A percentile compares a stretch with the other conserved stretches of the same genome.
Evolutionary conservation across 1,140 invertebrate genomes (phyloP).

Genomic region (Caenorhabditis tropicalis): DNA sequence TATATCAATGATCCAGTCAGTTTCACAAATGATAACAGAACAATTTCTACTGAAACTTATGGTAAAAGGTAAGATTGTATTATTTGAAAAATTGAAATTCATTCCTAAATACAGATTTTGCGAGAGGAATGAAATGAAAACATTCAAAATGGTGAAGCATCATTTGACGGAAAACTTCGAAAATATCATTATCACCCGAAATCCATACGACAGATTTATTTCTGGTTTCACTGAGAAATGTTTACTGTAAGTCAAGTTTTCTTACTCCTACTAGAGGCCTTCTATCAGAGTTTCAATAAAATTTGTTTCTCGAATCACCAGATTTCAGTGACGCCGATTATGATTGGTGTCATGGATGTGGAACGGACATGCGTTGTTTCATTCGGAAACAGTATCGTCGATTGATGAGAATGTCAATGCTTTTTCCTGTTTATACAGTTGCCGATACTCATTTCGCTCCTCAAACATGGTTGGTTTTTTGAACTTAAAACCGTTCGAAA

Average conservation of each 20-base stretch:
- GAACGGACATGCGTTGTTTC: not conserved
- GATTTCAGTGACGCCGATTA: not conserved
- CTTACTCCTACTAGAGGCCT: no score
- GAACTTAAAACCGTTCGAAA: not conserved
- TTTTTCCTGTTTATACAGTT: not conserved
- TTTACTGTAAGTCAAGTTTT: not conserved
- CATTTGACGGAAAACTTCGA: not conserved
- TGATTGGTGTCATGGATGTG: not conserved
- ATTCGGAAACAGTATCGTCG: not conserved
- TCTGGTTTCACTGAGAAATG: not conserved
- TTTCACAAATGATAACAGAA: not conserved
- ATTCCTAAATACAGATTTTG: not conserved
- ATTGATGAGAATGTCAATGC: not conserved
- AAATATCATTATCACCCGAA: not conserved
- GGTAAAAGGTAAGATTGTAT: not conserved
- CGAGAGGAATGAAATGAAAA: not conserved
- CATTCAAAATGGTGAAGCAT: not conserved
- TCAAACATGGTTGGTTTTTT: not conserved
- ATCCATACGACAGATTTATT: not conserved
- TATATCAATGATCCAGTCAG: not conserved
- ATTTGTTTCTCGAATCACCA: no score
- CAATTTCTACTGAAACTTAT: not conserved
- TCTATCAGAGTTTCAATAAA: no score
- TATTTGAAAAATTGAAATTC: not conserved
- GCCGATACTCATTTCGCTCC: not conserved